A percentile compares a stretch with the other conserved stretches of the same genome.
These are phyloP conservation scores for Choreutis nemorana DNA, from an alignment of 2,888 invertebrate genomes.

Conservation along the genomic window DNA sequence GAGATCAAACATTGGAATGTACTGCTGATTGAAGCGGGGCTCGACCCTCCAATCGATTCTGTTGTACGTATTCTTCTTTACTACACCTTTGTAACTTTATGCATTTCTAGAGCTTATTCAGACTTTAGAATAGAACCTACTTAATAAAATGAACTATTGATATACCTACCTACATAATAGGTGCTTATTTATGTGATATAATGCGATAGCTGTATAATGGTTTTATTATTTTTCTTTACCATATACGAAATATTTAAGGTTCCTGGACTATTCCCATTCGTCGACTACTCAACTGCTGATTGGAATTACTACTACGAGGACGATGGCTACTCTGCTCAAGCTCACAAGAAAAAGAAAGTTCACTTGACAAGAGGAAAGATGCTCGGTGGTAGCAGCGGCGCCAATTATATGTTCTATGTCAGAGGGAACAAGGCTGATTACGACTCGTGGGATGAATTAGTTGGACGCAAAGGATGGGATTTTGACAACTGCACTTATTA, in stretches of 20 bases:
- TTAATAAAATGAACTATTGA: neutral
- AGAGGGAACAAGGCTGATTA: conserved; percentile 72
- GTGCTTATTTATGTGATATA: neutral
- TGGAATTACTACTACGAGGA: conserved; percentile 28
- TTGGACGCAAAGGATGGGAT: conserved; percentile 62
- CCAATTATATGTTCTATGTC: conserved; percentile 73
- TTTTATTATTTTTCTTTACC: too few species aligned
- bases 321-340: conserved; percentile 28
- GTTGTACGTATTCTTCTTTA: conserved; percentile 50
- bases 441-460: conserved; percentile 72
- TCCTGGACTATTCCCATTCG: conserved; percentile 25
- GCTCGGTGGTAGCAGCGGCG: conserved; percentile 70
- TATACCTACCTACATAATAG: neutral
- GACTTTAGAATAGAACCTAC: neutral
- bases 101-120: too few species aligned
- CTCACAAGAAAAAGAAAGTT: conserved; percentile 17
- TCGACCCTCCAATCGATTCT: conserved; percentile 21
- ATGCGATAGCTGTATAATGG: too few species aligned
- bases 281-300: conserved; percentile 20
- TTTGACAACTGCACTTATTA: conserved; percentile 27
- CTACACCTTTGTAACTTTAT: conserved; percentile 15
- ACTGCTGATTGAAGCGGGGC: conserved; percentile 76
- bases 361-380: conserved; percentile 68
- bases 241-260: conserved; percentile 18
- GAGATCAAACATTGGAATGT: conserved; percentile 71